These are phyloP conservation scores for Dendroctonus valens DNA, from an alignment of 1,140 invertebrate genomes.

Conservation along the genomic window DNA sequence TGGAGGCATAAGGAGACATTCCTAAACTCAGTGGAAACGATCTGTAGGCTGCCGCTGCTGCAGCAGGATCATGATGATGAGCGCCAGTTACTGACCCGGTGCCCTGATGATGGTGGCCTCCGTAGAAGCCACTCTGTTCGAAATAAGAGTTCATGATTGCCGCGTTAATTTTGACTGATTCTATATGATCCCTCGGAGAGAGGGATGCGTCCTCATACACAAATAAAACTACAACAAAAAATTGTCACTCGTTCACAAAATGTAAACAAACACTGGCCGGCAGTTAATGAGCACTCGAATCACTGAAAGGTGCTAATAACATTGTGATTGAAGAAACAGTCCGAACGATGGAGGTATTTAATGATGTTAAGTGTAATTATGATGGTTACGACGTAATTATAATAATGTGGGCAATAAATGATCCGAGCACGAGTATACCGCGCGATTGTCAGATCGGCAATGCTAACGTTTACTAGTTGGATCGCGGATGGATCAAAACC, in stretches of 20 bases:
- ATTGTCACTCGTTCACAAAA: constrained; percentile 27
- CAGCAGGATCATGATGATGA: constrained; percentile 65
- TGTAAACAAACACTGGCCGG: constrained; percentile 22
- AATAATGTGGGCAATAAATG: constrained; percentile 45
- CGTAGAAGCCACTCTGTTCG: constrained; percentile 91
- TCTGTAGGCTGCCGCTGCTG: constrained; percentile 70
- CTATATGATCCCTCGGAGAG: constrained; percentile 37
- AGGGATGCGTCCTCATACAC: constrained; percentile 35
- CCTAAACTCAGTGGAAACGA: constrained; percentile 79
- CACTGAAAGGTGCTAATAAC: not conserved
- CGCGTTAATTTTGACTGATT: constrained; percentile 47
- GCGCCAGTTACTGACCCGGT: constrained; percentile 62
- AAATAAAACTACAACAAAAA: constrained; percentile 30
- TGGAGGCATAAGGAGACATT: constrained; percentile 77
- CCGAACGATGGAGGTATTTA: constrained; percentile 17
- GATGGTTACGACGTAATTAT: constrained; percentile 49
- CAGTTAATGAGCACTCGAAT: constrained; percentile 23
- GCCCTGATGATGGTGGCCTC: constrained; percentile 78
- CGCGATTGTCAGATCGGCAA: constrained; percentile 47
- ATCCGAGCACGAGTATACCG: constrained; percentile 40
- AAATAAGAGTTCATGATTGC: constrained; percentile 91
- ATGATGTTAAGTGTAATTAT: constrained; percentile 45
- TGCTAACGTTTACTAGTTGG: constrained; percentile 45
- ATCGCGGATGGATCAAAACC: constrained; percentile 48
- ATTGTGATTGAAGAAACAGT: constrained; percentile 4